Base-by-base conservation (phyloP, 2,797 vertebrate genomes). In the Sebastes alutus region DNA sequence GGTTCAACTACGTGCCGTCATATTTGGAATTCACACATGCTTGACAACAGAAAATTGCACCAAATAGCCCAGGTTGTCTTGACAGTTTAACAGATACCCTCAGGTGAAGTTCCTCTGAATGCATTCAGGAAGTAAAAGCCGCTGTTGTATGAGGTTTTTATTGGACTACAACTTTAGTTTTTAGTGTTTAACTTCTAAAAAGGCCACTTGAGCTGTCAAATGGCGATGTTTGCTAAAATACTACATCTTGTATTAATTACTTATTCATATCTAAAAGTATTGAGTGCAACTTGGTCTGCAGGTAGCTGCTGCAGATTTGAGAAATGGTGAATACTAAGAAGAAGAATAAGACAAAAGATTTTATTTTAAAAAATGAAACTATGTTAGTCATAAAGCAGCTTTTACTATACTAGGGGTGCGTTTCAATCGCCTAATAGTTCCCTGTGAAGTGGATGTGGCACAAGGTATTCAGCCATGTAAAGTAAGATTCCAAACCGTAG, bases 11-110 rank as follows among this genome's bases (percentile, higher is more conserved):
- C 1, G 4, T n/a, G 12, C 9, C 13, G 35, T 6, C 18, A 14
- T 29, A 29, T 56, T 56, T 69, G 2, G 14, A 59, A 42, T 13
- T 29, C 23, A 58, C 5, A 59, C 18, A 38, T 58, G 5, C 46
- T 32, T 23, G 3, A 23, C 8, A 25, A 55, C n/a, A 32, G 70
- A 65, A 78, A 81, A 49, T 6, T 22, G 49, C 18, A 75, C n/a
- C 7, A 32, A 75, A 71, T 82, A 32, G 54, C 71, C 54, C 4
- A 0, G 4, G 29, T 54, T 67, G 22, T n/a, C 4, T 55, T 72
- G 61, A 75, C 74, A 77, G 65, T 82, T 79, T 14, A 76, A 74
- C 49, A 20, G 22, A 42, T 64, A 60, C 65, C 86, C 65, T 83
- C 64, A 60, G 84, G 82, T 72, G 9, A 61, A 67, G 10, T 29